Base-by-base conservation (phyloP, 2,888 invertebrate species). In the Nowickia ferox region DNA sequence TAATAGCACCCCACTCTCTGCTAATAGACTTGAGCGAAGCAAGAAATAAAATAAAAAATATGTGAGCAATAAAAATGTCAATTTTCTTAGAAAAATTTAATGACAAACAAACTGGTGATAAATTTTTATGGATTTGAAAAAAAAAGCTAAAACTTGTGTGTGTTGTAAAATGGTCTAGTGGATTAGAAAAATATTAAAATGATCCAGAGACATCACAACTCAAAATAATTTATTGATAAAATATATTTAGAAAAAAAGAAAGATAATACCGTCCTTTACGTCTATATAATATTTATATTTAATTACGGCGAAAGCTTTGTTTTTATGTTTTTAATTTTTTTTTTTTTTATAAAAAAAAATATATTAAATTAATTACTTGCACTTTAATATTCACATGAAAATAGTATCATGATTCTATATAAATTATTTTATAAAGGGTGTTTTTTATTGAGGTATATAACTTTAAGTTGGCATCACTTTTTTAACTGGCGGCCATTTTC, bases 391-490 rank as follows among this genome's bases (percentile, higher is more conserved):
- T 44, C 42, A 59, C 51, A 79, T 76, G 66, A 53, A 71, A 80
- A 76, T 30, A 30, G 38, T 68, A 83, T 77, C 63, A 44, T 80
- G 77, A 80, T 86, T 80, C 71, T 79, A 48, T 75, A 75, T 78
- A 79, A 84, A 69, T 80, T 65, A 63, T 71, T 83, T 83, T 82
- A 30, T 30, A n/a, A n/a, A n/a, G n/a, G n/a, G n/a, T n/a, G n/a
- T n/a, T n/a, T n/a, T n/a, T n/a, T n/a, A n/a, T n/a, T n/a, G n/a
- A n/a, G n/a, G n/a, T n/a, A n/a, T n/a, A n/a, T n/a, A n/a, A n/a
- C n/a, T n/a, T n/a, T n/a, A n/a, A n/a, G n/a, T n/a, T n/a, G n/a
- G n/a, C n/a, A n/a, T n/a, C n/a, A n/a, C n/a, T n/a, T n/a, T n/a
- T n/a, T n/a, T n/a, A n/a, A n/a, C n/a, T n/a, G n/a, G n/a, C n/a